Conservation (phyloP, 2,113 vertebrate genomes). For the Cyprinodon brontotheroides region DNA sequence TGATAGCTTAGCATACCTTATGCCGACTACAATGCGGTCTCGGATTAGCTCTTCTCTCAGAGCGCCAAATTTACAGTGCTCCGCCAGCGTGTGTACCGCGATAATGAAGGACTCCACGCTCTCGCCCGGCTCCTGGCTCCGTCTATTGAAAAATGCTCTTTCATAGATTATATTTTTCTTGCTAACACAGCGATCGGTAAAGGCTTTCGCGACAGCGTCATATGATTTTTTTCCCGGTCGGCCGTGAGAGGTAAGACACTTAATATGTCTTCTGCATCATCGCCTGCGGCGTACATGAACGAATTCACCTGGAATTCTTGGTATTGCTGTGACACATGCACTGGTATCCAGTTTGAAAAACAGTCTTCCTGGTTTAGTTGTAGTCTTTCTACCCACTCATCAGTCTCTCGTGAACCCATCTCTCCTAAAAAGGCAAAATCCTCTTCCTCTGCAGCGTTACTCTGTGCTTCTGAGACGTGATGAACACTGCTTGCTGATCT, state of each 20-base stretch:
- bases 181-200: background rate
- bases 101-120: background rate
- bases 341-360: constrained; percentile 19
- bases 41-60: background rate
- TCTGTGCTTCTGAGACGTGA: constrained; percentile 3
- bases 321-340: constrained; percentile 19
- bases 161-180: background rate
- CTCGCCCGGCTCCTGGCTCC: background rate
- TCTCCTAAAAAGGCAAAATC: background rate
- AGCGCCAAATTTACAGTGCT: background rate
- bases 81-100: background rate
- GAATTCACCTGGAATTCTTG: background rate
- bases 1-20: background rate
- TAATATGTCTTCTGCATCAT: background rate
- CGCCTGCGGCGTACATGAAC: background rate
- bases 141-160: background rate
- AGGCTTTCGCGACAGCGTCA: background rate
- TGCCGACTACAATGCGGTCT: background rate
- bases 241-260: background rate
- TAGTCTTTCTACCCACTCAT: background rate
- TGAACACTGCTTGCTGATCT: background rate
- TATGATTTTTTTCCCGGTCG: background rate
- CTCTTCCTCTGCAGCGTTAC: background rate
- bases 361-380: background rate
- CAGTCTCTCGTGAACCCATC: background rate